Base-by-base conservation (phyloP, 2,888 invertebrate genomes). In the Spialia ferax region DNA sequence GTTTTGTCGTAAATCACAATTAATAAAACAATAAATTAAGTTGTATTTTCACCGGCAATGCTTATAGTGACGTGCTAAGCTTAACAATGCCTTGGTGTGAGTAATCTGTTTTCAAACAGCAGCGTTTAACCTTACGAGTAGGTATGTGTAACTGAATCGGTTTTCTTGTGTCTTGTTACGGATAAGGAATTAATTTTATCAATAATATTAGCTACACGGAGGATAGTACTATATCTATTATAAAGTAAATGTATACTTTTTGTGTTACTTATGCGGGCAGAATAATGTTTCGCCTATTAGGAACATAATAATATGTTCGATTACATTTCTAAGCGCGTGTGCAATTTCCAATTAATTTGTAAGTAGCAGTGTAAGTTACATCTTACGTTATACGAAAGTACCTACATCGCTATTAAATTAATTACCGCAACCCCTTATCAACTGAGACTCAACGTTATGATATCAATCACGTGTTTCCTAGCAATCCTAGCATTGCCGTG, bases 401-500 rank as follows among this genome's bases (percentile, higher is more conserved):
- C 54, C 35, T 52, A 52, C 52, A 42, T 59, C 50, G 60, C 66
- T 66, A 66, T 66, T 66, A 60, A 66, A 60, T 54, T 60, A 60
- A 66, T 66, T 66, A 66, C 66, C 54, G 45, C 59, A 60, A 29
- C 20, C 66, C 52, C 66, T 42, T 59, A 65, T 59, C 52, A 65
- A 65, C 50, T 45, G 48, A 56, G 45, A 63, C 64, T 50, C n/a
- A 32, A 48, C 56, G 32, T 32, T 32, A 57, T 57, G 64, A 65
- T 65, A 65, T 65, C 61, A 64, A 66, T 60, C 59, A 71, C 52
- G 64, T 64, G 63, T 35, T 65, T 65, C 64, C 64, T 65, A 59
- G 38, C 59, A 52, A 57, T 65, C 64, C 64, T 65, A 59, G 38
- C 59, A 52, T 59, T 38, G 57, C 57, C 59, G 26, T 59, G 65